phyloP scores from a whole-genome alignment of 2,113 vertebrate genomes.

The Grammomys surdaster region DNA sequence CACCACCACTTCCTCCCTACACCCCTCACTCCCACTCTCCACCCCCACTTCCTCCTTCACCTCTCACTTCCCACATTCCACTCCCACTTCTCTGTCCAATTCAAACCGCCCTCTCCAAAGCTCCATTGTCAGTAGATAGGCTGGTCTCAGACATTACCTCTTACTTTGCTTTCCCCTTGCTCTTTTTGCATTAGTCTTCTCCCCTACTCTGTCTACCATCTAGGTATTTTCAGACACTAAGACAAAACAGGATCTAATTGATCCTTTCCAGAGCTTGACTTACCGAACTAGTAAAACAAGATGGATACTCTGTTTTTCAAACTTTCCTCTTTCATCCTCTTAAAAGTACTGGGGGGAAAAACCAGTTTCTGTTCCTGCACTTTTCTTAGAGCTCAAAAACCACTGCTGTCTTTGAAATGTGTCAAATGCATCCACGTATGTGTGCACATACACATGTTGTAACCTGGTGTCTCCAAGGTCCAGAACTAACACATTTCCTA shows the following conservation, averaged over 20 bases:
- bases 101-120: background rate
- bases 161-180: background rate
- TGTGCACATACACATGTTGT: background rate
- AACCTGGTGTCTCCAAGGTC: slow-evolving; percentile 22
- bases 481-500: slow-evolving; percentile 51
- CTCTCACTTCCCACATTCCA: no score
- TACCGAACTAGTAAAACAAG: slow-evolving; percentile 37
- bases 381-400: background rate
- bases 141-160: background rate
- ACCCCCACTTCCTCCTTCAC: no score
- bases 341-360: background rate
- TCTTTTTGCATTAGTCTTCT: background rate
- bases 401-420: background rate
- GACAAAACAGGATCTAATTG: background rate
- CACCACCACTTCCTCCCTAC: no score
- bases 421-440: background rate
- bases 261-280: slow-evolving; percentile 33
- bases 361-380: background rate
- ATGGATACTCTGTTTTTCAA: background rate
- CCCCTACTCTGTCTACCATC: background rate
- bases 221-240: background rate
- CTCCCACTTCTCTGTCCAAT: background rate
- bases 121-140: background rate
- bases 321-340: slow-evolving; percentile 31
- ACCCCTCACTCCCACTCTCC: no score